These are phyloP conservation scores for Indri indri DNA, from an alignment of 2,113 vertebrate genomes.

Conservation along the genomic window DNA sequence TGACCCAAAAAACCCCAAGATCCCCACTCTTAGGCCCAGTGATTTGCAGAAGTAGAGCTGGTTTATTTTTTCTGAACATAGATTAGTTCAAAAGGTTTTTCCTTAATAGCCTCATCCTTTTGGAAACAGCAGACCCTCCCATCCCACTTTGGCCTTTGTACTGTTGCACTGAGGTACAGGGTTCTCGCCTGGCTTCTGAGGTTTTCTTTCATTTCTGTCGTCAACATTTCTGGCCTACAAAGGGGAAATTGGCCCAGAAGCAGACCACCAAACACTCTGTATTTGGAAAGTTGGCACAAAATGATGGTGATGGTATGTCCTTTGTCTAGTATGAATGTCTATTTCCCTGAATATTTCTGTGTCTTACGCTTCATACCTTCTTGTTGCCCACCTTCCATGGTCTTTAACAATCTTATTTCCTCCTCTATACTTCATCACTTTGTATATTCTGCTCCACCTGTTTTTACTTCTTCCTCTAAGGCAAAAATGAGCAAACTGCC, in stretches of 20 bases:
- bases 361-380: not conserved
- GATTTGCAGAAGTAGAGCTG: not conserved
- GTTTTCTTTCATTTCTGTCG: not conserved
- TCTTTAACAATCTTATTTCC: not conserved
- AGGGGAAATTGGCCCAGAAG: not conserved
- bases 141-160: not conserved
- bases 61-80: conserved; percentile 26
- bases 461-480: not conserved
- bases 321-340: not conserved
- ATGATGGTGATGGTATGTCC: not conserved
- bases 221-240: not conserved
- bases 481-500: not conserved
- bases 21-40: too few relatives aligned
- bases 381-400: not conserved
- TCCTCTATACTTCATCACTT: not conserved
- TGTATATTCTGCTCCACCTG: not conserved
- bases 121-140: not conserved
- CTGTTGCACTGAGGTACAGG: not conserved
- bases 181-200: not conserved
- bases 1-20: not conserved
- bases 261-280: not conserved
- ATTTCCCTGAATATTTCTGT: not conserved
- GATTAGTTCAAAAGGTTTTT: not conserved
- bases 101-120: not conserved
- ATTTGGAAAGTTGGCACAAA: not conserved